These are phyloP conservation scores for Crotalus viridis DNA, from an alignment of 2,113 vertebrate species.

Conservation along the genomic window DNA sequence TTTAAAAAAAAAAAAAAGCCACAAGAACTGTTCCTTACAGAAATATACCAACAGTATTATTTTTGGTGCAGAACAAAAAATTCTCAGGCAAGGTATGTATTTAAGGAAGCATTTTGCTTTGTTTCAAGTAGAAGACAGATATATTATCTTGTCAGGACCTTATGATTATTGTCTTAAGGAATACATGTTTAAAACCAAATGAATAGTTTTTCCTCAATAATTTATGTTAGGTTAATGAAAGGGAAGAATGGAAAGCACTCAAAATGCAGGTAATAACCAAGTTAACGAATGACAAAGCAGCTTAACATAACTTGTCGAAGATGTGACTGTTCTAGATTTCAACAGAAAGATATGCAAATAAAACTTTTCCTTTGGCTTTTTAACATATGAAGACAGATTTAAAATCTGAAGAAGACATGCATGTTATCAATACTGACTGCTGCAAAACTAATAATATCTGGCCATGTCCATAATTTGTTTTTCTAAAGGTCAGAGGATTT, in stretches of 20 bases:
- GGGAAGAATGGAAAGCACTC: not conserved
- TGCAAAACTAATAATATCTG: not conserved
- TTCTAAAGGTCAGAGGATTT: not conserved
- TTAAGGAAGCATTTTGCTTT: not conserved
- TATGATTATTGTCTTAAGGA: not conserved
- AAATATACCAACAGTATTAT: not conserved
- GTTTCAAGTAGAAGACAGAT: constrained; percentile 28
- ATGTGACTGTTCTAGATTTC: not conserved
- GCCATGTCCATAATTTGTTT: not conserved
- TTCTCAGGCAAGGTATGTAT: constrained; percentile 26
- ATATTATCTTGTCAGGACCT: constrained; percentile 19
- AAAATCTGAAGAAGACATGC: not conserved
- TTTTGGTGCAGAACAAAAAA: constrained; percentile 30
- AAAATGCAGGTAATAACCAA: not conserved
- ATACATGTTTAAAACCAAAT: not conserved
- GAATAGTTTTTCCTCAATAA: not conserved
- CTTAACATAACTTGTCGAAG: not conserved
- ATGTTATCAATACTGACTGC: not conserved
- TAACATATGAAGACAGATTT: not conserved
- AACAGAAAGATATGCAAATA: not conserved
- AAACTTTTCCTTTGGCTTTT: not conserved
- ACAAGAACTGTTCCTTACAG: constrained; percentile 4
- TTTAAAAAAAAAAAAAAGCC: not conserved
- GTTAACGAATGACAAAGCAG: not conserved
- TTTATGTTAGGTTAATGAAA: not conserved